Evolutionary conservation across 2,888 invertebrate species (phyloP).

Genomic region (Drosophila macrospina): DNA sequence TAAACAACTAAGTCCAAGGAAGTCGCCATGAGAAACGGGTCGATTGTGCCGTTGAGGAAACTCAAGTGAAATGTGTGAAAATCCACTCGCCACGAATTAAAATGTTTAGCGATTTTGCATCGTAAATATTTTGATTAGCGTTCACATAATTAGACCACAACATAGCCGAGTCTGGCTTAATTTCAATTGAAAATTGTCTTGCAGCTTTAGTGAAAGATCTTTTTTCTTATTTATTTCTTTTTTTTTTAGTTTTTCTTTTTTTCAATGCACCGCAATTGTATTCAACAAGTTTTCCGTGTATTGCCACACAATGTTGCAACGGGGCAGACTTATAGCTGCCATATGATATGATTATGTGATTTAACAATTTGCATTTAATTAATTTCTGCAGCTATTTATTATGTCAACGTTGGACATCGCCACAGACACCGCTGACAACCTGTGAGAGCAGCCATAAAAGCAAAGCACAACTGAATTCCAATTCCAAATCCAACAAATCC

Average conservation of each 20-base stretch:
- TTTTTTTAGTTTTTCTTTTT: constrained; percentile 10
- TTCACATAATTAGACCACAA: constrained; percentile 63
- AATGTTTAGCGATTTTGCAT: constrained; percentile 61
- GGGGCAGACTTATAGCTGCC: constrained; percentile 56
- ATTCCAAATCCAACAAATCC: constrained; percentile 9
- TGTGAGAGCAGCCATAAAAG: constrained; percentile 38
- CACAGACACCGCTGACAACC: constrained; percentile 48
- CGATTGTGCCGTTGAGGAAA: constrained; percentile 38
- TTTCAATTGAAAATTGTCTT: constrained; percentile 43
- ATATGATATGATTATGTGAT: constrained; percentile 80
- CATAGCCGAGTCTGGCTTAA: constrained; percentile 31
- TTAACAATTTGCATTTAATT: constrained; percentile 78
- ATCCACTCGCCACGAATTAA: constrained; percentile 54
- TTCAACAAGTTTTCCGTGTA: constrained; percentile 63
- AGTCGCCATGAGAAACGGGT: constrained; percentile 54
- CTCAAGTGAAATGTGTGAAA: constrained; percentile 62
- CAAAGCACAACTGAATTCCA: constrained; percentile 33
- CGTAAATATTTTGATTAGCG: constrained; percentile 69
- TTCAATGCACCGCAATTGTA: constrained; percentile 39
- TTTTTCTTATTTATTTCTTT: constrained; percentile 5
- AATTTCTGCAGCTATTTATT: constrained; percentile 78
- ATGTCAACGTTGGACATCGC: constrained; percentile 65
- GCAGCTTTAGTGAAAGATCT: constrained; percentile 34
- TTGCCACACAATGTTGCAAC: constrained; percentile 54
- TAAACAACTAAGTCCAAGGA: constrained; percentile 55